phyloP scores from a whole-genome alignment of 2,888 invertebrate genomes.

The Luffia ferchaultella region DNA sequence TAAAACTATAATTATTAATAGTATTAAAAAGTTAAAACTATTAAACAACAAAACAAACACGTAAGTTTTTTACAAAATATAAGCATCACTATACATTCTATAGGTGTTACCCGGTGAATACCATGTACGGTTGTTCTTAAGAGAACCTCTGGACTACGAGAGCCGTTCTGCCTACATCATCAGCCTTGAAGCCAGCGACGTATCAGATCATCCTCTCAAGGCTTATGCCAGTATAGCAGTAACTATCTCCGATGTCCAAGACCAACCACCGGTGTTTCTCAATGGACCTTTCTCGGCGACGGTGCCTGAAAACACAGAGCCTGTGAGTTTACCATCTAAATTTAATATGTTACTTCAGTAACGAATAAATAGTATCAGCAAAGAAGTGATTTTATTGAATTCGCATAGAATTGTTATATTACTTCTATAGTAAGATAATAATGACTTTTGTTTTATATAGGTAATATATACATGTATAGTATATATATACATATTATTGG shows the following conservation, averaged over 20 bases:
- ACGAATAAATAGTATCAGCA: neutral
- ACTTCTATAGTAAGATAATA: neutral
- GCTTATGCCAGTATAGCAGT: constrained; percentile 78
- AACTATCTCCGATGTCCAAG: constrained; percentile 80
- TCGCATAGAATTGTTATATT: neutral
- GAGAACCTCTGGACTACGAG: constrained; percentile 79
- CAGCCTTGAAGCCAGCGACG: constrained; percentile 72
- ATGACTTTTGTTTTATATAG: too few relatives aligned
- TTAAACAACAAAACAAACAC: too few relatives aligned
- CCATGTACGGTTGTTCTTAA: constrained; percentile 72
- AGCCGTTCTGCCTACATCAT: constrained; percentile 76
- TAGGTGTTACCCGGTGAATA: constrained; percentile 74
- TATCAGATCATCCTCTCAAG: constrained; percentile 68
- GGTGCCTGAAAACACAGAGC: constrained; percentile 76
- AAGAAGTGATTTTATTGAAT: too few relatives aligned
- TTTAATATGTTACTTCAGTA: neutral
- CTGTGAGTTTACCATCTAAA: constrained; percentile 38
- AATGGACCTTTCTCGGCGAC: constrained; percentile 83
- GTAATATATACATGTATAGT: too few relatives aligned
- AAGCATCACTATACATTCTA: too few relatives aligned
- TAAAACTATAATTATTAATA: too few relatives aligned
- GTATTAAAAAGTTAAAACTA: too few relatives aligned
- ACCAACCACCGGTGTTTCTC: constrained; percentile 82
- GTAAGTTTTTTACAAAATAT: too few relatives aligned
- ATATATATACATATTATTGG: too few relatives aligned